A percentile compares a stretch with the other conserved stretches of the same genome.
phyloP scores from a whole-genome alignment of 1,140 invertebrate species.

The Drosophila nebulosa region DNA sequence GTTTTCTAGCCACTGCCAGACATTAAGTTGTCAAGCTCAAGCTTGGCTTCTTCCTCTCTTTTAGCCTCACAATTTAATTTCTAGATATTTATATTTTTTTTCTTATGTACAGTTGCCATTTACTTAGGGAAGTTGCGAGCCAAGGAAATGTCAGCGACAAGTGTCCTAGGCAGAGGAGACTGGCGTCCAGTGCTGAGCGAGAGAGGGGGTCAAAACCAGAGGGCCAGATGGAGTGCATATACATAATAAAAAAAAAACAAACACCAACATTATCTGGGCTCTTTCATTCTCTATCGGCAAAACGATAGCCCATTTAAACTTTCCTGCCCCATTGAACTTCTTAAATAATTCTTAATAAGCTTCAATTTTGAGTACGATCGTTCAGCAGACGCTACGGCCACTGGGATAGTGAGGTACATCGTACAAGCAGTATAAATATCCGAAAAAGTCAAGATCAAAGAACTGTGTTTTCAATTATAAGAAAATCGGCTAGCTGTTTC shows the following conservation, averaged over 20 bases:
- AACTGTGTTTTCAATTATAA: too few relatives aligned
- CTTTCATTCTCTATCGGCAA: too few relatives aligned
- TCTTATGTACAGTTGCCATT: background rate
- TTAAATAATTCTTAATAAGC: too few relatives aligned
- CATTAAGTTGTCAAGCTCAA: background rate
- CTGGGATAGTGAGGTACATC: too few relatives aligned
- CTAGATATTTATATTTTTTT: background rate
- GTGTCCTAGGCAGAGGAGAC: conserved; percentile 5
- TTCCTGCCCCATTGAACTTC: too few relatives aligned
- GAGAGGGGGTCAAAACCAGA: background rate
- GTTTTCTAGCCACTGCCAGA: conserved; percentile 35
- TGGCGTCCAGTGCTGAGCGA: background rate
- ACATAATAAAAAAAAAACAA: conserved; percentile 12
- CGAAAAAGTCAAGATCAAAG: too few relatives aligned
- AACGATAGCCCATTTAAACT: too few relatives aligned
- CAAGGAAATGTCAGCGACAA: conserved; percentile 33
- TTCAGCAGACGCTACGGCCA: too few relatives aligned
- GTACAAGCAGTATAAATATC: too few relatives aligned
- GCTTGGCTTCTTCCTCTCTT: background rate
- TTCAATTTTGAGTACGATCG: too few relatives aligned
- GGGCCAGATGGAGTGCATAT: background rate
- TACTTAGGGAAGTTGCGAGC: conserved; percentile 1
- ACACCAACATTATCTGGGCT: too few relatives aligned
- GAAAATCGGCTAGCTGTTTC: too few relatives aligned
- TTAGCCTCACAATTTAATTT: background rate